These are phyloP conservation scores for Tinea pellionella DNA, from an alignment of 2,888 invertebrate species.

Conservation along the genomic window DNA sequence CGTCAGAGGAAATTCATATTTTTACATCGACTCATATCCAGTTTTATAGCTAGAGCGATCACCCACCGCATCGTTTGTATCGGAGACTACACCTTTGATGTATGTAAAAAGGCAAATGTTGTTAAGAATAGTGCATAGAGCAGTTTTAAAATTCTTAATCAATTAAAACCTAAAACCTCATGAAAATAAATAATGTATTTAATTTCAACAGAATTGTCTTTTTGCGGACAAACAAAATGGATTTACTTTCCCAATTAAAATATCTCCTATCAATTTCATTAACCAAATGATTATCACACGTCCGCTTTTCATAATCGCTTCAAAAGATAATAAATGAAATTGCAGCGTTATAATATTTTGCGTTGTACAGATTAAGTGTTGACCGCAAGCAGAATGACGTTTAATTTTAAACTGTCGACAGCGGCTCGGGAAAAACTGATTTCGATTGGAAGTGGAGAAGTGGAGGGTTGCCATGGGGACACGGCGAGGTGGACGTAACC, in stretches of 20 bases:
- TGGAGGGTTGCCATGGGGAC: conserved; percentile 12
- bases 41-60: neutral
- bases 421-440: conserved; percentile 48
- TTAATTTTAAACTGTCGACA: conserved; percentile 63
- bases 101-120: no score
- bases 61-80: no score
- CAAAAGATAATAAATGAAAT: conserved; percentile 60
- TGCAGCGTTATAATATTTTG: conserved; percentile 57
- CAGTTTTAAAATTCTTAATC: no score
- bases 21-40: neutral
- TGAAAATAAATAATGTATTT: neutral
- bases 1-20: neutral
- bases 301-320: conserved; percentile 35
- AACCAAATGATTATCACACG: conserved; percentile 47
- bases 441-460: conserved; percentile 14
- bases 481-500: neutral
- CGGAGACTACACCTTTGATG: no score
- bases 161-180: no score
- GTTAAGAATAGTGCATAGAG: no score
- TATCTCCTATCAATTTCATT: conserved; percentile 48
- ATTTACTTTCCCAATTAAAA: conserved; percentile 7
- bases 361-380: conserved; percentile 59
- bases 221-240: neutral
- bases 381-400: conserved; percentile 62
- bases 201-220: neutral